A percentile compares a stretch with the other conserved stretches of the same genome.
Conservation (phyloP, 2,888 invertebrate species). For the Lithophane leautieri region DNA sequence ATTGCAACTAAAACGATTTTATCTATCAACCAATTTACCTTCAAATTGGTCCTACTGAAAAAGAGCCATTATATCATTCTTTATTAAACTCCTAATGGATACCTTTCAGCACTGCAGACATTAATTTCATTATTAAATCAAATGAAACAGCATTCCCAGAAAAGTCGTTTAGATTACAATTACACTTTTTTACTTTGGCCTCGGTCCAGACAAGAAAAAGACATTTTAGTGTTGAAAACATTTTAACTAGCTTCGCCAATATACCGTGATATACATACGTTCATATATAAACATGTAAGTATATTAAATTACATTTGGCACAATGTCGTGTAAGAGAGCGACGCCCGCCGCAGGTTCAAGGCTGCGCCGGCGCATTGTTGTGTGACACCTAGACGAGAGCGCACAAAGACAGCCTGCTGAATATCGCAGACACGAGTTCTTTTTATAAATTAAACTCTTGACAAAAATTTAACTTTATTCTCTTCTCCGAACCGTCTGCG, state of each 20-base stretch:
- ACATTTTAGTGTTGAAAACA: constrained; percentile 44
- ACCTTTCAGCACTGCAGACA: constrained; percentile 34
- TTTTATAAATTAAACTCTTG: constrained; percentile 43
- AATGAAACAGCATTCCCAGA: constrained; percentile 26
- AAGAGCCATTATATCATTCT: constrained; percentile 12
- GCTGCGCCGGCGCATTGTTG: constrained; percentile 74
- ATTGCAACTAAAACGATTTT: neutral
- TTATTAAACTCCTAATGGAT: constrained; percentile 4
- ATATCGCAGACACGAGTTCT: constrained; percentile 52
- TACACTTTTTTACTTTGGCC: constrained; percentile 50
- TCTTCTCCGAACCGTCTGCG: constrained; percentile 23
- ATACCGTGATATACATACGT: constrained; percentile 45
- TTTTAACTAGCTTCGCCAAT: constrained; percentile 49
- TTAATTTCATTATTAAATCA: constrained; percentile 37
- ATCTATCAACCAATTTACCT: neutral
- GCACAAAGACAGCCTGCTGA: constrained; percentile 59
- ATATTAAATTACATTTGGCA: constrained; percentile 77
- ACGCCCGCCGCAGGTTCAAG: constrained; percentile 78
- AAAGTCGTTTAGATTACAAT: constrained; percentile 48
- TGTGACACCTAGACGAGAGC: constrained; percentile 71
- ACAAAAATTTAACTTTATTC: constrained; percentile 32
- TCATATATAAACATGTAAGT: constrained; percentile 51
- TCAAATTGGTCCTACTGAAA: neutral
- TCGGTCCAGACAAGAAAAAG: constrained; percentile 50
- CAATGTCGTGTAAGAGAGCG: constrained; percentile 71